phyloP scores from a whole-genome alignment of 2,113 vertebrate species.

The Prietella phreatophila region DNA sequence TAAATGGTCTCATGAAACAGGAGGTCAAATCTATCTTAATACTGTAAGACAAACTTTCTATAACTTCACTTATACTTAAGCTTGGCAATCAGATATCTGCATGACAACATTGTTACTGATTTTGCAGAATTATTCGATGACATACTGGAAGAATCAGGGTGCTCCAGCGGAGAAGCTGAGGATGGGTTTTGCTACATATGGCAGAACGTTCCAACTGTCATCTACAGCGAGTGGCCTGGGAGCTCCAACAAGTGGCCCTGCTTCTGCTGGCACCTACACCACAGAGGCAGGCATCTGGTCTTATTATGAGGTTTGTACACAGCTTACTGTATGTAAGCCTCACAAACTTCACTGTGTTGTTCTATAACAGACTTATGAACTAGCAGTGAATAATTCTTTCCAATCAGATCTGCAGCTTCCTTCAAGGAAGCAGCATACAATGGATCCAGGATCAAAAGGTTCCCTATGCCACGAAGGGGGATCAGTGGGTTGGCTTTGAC shows the following conservation, averaged over 20 bases:
- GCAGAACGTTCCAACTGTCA: slow-evolving; percentile 67
- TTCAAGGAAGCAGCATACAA: slow-evolving; percentile 55
- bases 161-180: slow-evolving; percentile 70
- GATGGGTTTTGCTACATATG: slow-evolving; percentile 74
- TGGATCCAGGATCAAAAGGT: slow-evolving; percentile 75
- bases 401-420: slow-evolving; percentile 72
- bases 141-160: slow-evolving; percentile 70
- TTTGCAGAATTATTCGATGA: slow-evolving; percentile 70
- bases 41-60: slow-evolving; percentile 58
- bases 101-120: background rate
- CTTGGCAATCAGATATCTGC: too few species aligned
- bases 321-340: background rate
- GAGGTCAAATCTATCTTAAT: slow-evolving; percentile 51
- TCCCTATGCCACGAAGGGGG: slow-evolving; percentile 70
- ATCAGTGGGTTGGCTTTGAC: slow-evolving; percentile 77
- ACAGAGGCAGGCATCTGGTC: slow-evolving; percentile 72
- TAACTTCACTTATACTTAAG: background rate
- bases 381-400: background rate
- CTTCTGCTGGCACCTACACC: slow-evolving; percentile 67
- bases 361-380: background rate
- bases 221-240: slow-evolving; percentile 48
- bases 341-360: background rate
- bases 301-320: slow-evolving; percentile 74
- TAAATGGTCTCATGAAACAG: slow-evolving; percentile 46
- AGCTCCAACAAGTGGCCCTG: slow-evolving; percentile 62